Evolutionary conservation across 1,140 invertebrate genomes (phyloP).

Genomic region (Paraescarpia echinospica): DNA sequence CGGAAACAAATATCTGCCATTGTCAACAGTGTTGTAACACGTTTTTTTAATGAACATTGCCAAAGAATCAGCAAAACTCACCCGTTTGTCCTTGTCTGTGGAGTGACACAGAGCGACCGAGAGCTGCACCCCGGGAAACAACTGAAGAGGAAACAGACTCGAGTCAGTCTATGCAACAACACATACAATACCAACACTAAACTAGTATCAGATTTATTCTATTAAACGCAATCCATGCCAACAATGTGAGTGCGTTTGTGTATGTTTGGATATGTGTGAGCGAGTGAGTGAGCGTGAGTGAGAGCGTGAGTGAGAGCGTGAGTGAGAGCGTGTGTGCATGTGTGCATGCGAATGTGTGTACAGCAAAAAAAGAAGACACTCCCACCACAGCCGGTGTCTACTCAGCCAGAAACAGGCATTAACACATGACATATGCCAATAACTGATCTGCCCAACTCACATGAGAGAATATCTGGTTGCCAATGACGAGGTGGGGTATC

Average conservation of each 20-base stretch:
- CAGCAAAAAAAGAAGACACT: not conserved
- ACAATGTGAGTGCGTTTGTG: too few species aligned
- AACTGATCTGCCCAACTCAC: slow-evolving; percentile 60
- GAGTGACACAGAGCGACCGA: slow-evolving; percentile 66
- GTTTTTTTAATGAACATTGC: not conserved
- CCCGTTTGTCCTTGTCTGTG: slow-evolving; percentile 56
- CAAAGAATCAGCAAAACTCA: not conserved
- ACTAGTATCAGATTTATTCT: too few species aligned
- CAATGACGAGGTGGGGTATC: slow-evolving; percentile 94
- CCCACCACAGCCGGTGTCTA: not conserved
- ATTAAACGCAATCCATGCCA: not conserved
- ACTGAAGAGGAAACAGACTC: slow-evolving; percentile 60
- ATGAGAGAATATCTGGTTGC: slow-evolving; percentile 94
- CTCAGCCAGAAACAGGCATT: not conserved
- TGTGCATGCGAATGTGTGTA: too few species aligned
- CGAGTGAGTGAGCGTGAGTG: too few species aligned
- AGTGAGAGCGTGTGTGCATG: not conserved
- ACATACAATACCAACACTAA: not conserved
- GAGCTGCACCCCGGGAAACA: slow-evolving; percentile 87
- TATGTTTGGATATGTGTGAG: too few species aligned
- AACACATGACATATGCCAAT: not conserved
- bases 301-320: too few species aligned
- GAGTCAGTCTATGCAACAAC: not conserved
- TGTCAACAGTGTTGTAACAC: too few species aligned
- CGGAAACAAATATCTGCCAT: too few species aligned